A percentile compares a stretch with the other conserved stretches of the same genome.
These are phyloP conservation scores for Neuroterus valhalla DNA, from an alignment of 1,140 invertebrate species.

Conservation along the genomic window DNA sequence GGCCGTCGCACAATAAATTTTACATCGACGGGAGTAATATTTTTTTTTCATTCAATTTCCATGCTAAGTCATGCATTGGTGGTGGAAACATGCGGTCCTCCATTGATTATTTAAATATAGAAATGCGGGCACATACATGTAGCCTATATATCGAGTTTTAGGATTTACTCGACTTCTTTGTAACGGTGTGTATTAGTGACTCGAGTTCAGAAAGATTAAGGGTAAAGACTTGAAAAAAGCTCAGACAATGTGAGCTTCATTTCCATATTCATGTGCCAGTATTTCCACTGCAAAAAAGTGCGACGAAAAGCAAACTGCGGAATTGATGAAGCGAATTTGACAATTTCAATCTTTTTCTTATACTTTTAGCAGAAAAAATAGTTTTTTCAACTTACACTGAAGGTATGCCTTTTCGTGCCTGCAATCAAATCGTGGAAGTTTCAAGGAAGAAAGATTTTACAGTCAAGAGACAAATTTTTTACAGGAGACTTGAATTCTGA, in stretches of 20 bases:
- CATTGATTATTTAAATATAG: conserved; percentile 60
- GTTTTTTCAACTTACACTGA: too few relatives aligned
- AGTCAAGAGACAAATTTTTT: too few relatives aligned
- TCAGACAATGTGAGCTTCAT: background rate
- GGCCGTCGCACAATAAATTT: background rate
- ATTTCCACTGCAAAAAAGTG: background rate
- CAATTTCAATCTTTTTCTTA: too few relatives aligned
- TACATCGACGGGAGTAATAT: conserved; percentile 28
- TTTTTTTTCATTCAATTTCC: conserved; percentile 42
- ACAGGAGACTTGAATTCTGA: too few relatives aligned
- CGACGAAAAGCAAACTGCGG: too few relatives aligned
- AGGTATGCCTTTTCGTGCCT: too few relatives aligned
- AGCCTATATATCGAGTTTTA: conserved; percentile 30
- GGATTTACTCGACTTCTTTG: conserved; percentile 18
- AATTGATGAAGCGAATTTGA: too few relatives aligned
- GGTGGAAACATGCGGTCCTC: conserved; percentile 47
- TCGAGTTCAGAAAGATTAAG: background rate
- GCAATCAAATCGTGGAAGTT: too few relatives aligned
- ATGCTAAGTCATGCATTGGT: conserved; percentile 39
- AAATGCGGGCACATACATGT: conserved; percentile 48
- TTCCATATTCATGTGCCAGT: background rate
- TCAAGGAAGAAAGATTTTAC: too few relatives aligned
- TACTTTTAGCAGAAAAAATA: too few relatives aligned
- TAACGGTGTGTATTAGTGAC: background rate
- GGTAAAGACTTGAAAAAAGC: too few relatives aligned